Evolutionary conservation across 2,797 vertebrate species (phyloP).

Genomic region (Chaetophractus vellerosus): DNA sequence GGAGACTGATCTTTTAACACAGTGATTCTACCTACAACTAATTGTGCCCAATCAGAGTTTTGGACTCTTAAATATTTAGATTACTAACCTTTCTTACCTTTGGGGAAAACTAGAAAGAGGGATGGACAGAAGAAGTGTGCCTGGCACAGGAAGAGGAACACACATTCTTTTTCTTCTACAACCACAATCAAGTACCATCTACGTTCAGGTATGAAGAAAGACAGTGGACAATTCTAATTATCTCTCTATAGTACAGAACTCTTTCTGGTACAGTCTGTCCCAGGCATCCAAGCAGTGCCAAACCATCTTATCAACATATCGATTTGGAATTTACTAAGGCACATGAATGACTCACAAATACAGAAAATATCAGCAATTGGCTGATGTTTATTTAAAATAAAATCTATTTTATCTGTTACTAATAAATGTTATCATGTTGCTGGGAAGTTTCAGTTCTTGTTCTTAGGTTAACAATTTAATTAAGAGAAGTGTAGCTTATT

Average conservation of each 20-base stretch:
- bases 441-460: slow-evolving; percentile 54
- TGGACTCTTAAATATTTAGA: not conserved
- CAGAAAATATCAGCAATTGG: slow-evolving; percentile 22
- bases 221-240: not conserved
- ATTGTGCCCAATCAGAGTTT: not conserved
- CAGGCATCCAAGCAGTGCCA: not conserved
- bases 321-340: slow-evolving; percentile 7
- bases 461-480: slow-evolving; percentile 70
- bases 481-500: slow-evolving; percentile 74
- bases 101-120: not conserved
- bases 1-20: not conserved
- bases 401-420: slow-evolving; percentile 50
- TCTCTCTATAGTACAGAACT: not conserved
- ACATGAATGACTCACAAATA: not conserved
- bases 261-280: not conserved
- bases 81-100: not conserved
- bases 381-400: slow-evolving; percentile 55
- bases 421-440: slow-evolving; percentile 67
- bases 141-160: not conserved
- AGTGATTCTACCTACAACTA: not conserved
- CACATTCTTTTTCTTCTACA: not conserved
- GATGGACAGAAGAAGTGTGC: not conserved
- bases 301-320: not conserved
- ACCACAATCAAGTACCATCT: not conserved
- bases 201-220: not conserved